phyloP scores from a whole-genome alignment of 2,113 vertebrate species.

The Tragelaphus scriptus region DNA sequence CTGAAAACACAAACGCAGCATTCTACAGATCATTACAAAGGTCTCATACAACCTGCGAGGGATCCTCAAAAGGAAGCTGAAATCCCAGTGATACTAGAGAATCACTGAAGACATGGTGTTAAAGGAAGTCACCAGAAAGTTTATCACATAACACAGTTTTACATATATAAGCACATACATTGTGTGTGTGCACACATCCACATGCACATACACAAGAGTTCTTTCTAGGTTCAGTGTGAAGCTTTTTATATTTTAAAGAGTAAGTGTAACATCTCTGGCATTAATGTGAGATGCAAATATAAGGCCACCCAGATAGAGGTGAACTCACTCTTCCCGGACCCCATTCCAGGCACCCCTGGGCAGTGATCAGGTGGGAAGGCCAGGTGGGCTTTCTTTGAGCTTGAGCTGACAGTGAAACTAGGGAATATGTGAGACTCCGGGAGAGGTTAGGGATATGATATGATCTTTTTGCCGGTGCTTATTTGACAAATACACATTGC shows the following conservation, averaged over 20 bases:
- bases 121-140: neutral
- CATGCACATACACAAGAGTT: rapidly evolving
- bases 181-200: neutral
- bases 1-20: neutral
- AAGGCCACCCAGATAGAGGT: neutral
- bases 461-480: neutral
- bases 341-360: neutral
- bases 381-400: neutral
- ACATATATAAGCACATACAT: neutral
- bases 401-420: neutral
- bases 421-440: neutral
- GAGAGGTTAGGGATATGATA: neutral
- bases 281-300: neutral
- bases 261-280: neutral
- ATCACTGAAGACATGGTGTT: neutral
- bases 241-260: neutral
- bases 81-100: neutral
- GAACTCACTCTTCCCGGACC: neutral
- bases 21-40: neutral
- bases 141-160: neutral
- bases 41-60: neutral
- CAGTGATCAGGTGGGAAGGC: neutral
- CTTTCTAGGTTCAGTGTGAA: neutral
- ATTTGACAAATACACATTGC: neutral
- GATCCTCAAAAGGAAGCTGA: neutral